phyloP scores from a whole-genome alignment of 2,797 vertebrate genomes.

The Danio jaintianensis region DNA sequence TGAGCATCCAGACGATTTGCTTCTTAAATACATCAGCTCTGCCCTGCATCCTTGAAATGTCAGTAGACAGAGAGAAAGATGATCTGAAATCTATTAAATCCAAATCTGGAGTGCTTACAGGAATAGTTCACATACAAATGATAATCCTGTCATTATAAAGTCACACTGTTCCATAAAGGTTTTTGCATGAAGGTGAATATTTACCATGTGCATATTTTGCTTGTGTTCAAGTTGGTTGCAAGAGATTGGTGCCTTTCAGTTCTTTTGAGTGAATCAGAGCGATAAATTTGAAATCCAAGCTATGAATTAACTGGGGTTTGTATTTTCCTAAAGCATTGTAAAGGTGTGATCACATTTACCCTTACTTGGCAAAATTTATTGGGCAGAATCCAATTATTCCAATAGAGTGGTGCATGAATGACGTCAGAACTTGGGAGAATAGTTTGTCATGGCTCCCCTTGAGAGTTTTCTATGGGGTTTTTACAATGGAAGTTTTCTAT shows the following conservation, averaged over 20 bases:
- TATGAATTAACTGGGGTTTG: background rate
- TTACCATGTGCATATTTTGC: background rate
- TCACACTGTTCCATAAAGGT: background rate
- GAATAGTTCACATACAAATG: background rate
- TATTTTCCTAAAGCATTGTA: background rate
- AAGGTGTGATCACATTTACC: too few relatives aligned
- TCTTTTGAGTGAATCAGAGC: background rate
- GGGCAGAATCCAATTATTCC: too few relatives aligned
- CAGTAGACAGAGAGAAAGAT: background rate
- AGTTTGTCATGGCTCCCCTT: too few relatives aligned
- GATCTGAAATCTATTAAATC: conserved; percentile 18
- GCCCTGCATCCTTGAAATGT: background rate
- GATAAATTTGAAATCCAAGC: background rate
- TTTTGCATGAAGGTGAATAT: background rate
- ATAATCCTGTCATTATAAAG: background rate
- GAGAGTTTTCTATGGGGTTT: too few relatives aligned
- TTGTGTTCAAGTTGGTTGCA: background rate
- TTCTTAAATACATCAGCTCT: background rate
- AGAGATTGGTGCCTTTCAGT: background rate
- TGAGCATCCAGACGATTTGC: conserved; percentile 1
- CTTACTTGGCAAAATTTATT: too few relatives aligned
- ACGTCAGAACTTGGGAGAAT: too few relatives aligned
- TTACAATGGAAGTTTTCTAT: too few relatives aligned
- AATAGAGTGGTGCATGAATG: too few relatives aligned
- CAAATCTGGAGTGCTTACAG: conserved; percentile 3